Conservation (phyloP, 2,797 vertebrate genomes). For the Thalassophryne amazonica region DNA sequence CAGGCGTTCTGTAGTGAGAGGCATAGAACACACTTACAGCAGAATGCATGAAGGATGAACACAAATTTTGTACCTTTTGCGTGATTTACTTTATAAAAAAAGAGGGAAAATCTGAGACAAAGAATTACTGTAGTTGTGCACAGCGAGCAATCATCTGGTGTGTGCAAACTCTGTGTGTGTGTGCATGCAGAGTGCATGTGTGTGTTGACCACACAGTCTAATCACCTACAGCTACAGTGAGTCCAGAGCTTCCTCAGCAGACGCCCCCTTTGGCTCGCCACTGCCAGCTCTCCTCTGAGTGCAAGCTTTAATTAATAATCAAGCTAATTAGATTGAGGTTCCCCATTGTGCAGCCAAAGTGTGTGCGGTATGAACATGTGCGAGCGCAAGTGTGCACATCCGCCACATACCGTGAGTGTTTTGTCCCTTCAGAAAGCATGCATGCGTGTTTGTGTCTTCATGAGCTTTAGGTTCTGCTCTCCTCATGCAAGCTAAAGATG, state of each 20-base stretch:
- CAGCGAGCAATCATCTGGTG: slow-evolving; percentile 2
- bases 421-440: slow-evolving; percentile 8
- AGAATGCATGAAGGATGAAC: not conserved
- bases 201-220: slow-evolving; percentile 46
- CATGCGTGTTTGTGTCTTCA: slow-evolving; percentile 12
- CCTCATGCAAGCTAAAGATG: slow-evolving; percentile 53
- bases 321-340: slow-evolving; percentile 75
- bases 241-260: slow-evolving; percentile 62
- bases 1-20: not conserved
- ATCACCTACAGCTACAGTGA: slow-evolving; percentile 63
- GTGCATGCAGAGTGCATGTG: slow-evolving; percentile 13
- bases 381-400: slow-evolving; percentile 1
- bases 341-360: slow-evolving; percentile 54
- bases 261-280: slow-evolving; percentile 61
- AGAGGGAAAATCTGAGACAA: not conserved
- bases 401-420: slow-evolving; percentile 17
- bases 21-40: not conserved
- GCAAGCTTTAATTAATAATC: slow-evolving; percentile 78
- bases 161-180: not conserved
- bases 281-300: slow-evolving; percentile 62
- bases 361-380: slow-evolving; percentile 3
- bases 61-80: not conserved
- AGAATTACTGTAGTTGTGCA: not conserved
- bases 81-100: not conserved
- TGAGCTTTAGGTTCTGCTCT: slow-evolving; percentile 43